Evolutionary conservation across 2,113 vertebrate species (phyloP).

Genomic region (Pseudopipra pipra): DNA sequence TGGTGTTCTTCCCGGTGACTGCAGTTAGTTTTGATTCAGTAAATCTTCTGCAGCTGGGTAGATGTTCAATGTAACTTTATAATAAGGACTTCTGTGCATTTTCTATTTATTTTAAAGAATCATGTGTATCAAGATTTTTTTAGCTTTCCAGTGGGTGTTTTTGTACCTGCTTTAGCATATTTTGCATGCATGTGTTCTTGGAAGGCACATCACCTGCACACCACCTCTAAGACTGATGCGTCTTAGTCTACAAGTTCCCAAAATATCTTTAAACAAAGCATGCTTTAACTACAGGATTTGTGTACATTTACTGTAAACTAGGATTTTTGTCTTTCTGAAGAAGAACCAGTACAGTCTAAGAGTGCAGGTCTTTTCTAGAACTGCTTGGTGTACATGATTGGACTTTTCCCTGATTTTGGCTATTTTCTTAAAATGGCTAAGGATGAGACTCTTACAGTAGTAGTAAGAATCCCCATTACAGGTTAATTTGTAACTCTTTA

Average conservation of each 20-base stretch:
- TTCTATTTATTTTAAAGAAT: neutral
- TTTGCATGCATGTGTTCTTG: neutral
- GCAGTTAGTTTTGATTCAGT: neutral
- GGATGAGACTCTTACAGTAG: neutral
- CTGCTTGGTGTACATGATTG: neutral
- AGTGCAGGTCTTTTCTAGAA: neutral
- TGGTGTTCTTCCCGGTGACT: neutral
- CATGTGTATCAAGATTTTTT: neutral
- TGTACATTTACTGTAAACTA: neutral
- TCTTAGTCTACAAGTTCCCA: neutral
- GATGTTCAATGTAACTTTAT: neutral
- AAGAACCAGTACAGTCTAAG: neutral
- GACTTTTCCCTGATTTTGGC: neutral
- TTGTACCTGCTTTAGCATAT: neutral
- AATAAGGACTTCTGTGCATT: neutral
- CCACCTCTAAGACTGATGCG: neutral
- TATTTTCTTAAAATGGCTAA: neutral
- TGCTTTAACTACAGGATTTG: neutral
- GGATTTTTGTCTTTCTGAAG: neutral
- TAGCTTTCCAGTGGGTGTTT: neutral
- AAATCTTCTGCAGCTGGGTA: neutral
- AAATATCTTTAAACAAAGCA: neutral
- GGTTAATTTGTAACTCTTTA: neutral
- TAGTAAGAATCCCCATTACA: neutral
- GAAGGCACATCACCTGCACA: neutral